Conservation (phyloP, 1,140 invertebrate genomes). For the Anoplolepis gracilipes region DNA sequence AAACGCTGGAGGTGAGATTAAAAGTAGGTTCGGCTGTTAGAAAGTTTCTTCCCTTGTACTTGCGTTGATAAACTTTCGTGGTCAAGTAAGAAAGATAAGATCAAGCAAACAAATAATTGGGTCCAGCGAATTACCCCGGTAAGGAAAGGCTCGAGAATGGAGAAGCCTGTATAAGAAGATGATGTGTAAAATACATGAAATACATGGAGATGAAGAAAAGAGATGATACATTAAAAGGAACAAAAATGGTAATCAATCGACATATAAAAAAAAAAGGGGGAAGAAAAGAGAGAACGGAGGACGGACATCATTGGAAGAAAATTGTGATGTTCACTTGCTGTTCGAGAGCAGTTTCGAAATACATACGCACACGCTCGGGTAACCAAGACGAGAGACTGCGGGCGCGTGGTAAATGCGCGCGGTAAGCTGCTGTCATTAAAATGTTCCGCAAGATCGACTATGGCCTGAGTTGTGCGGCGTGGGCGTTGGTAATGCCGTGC, state of each 20-base stretch:
- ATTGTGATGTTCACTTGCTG: slow-evolving; percentile 77
- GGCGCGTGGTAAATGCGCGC: slow-evolving; percentile 76
- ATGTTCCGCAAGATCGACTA: slow-evolving; percentile 85
- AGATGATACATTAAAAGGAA: neutral
- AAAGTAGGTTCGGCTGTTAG: slow-evolving; percentile 31
- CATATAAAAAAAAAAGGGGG: neutral
- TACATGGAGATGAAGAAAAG: neutral
- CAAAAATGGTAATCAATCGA: slow-evolving; percentile 32
- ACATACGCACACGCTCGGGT: slow-evolving; percentile 77
- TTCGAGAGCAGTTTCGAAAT: slow-evolving; percentile 81
- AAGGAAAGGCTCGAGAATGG: no score
- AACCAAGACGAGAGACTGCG: slow-evolving; percentile 78
- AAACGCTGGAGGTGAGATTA: slow-evolving; percentile 37
- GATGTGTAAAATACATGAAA: slow-evolving; percentile 7
- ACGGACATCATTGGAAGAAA: slow-evolving; percentile 3
- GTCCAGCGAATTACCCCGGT: neutral
- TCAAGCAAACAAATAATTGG: slow-evolving; percentile 25
- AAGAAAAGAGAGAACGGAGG: neutral
- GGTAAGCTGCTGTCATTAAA: slow-evolving; percentile 85
- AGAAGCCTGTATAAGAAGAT: neutral
- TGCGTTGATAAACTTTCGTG: slow-evolving; percentile 20
- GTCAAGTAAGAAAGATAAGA: neutral
- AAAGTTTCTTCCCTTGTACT: slow-evolving; percentile 21
- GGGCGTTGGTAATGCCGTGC: slow-evolving; percentile 75
- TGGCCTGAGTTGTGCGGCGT: slow-evolving; percentile 73